These are phyloP conservation scores for Paguma larvata DNA, from an alignment of 2,797 vertebrate genomes.

Conservation along the genomic window DNA sequence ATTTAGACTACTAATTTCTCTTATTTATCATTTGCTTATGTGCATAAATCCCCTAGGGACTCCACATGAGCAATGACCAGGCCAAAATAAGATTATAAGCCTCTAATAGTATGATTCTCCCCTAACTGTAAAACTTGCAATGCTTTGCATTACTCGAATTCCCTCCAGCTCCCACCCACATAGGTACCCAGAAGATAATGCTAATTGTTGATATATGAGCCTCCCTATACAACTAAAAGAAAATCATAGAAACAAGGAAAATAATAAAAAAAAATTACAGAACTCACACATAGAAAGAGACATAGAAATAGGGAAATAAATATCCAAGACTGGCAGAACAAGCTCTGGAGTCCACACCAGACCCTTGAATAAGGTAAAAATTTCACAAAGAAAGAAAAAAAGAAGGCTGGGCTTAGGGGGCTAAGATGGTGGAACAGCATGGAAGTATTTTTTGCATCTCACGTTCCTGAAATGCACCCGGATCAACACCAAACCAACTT, in stretches of 20 bases:
- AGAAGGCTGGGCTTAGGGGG: not conserved
- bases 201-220: not conserved
- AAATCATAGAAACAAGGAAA: not conserved
- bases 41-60: not conserved
- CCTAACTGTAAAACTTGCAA: not conserved
- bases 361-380: not conserved
- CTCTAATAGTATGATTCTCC: not conserved
- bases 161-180: not conserved
- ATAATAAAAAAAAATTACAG: not conserved
- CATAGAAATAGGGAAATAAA: not conserved
- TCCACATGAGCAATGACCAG: not conserved
- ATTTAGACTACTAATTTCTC: not conserved
- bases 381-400: not conserved
- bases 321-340: not conserved
- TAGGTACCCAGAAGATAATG: not conserved
- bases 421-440: too few relatives aligned
- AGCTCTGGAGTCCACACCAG: not conserved
- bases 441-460: too few relatives aligned
- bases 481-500: too few relatives aligned
- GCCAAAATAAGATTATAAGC: not conserved
- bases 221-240: rapidly evolving
- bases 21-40: not conserved
- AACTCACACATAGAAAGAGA: not conserved
- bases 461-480: too few relatives aligned
- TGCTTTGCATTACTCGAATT: not conserved